Base-by-base conservation (phyloP, 2,113 vertebrate genomes). In the Oenanthe melanoleuca region DNA sequence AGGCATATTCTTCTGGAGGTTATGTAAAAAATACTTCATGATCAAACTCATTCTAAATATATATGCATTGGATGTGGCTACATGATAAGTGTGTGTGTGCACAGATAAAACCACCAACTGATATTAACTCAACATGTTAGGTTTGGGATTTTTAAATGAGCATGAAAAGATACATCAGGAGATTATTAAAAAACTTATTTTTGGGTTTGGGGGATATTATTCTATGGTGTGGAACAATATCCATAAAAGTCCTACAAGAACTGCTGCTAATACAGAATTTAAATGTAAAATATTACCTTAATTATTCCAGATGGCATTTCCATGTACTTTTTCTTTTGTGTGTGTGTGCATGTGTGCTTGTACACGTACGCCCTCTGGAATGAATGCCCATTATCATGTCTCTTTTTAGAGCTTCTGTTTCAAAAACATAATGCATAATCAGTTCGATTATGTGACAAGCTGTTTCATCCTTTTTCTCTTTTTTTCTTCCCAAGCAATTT, bases 351-450 rank as follows among this genome's bases (percentile, higher is more conserved):
- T 49, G 47, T 50, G 66, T 59, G 50, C 40, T 78, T 70, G 29
- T 89, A 61, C 80, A 86, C 17, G 31, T 60, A 71, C 2, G 0
- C 44, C 44, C 69, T 74, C 80, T 91, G 80, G 65, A 95, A 92
- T 64, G 49, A 70, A 87, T 50, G 74, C 42, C 65, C 86, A 89
- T 91, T 91, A 95, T 89, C 40, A 71, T 38, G 59, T n/a, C 70
- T 93, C 78, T 55, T 86, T 89, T 81, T 82, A 91, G 80, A 92
- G 37, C 59, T 92, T 91, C 66, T 89, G 53, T 73, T 94, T 94
- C 89, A 92, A 95, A 95, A 95, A 57, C 73, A 91, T 87, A 95
- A 95, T 75, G 67, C 77, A 92, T 92, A 94, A 96, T 96, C 92
- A 95, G 71, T 94, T 88, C 86, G 89, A 94, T 95, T 96, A 93